Evolutionary conservation across 1,140 invertebrate species (phyloP).

Genomic region (Drosophila kepulauana): DNA sequence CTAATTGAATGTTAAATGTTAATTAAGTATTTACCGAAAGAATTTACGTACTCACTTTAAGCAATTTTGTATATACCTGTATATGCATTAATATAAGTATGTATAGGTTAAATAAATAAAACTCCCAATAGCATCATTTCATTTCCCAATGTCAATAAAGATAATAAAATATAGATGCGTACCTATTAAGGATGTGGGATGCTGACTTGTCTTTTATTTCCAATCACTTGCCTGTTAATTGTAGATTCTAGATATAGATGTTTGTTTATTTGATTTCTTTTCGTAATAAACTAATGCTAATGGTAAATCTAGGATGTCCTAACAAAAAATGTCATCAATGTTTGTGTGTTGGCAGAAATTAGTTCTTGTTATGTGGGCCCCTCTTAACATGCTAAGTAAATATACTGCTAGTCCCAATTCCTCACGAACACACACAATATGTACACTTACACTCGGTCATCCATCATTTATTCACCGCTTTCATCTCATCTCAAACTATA

Average conservation of each 20-base stretch:
- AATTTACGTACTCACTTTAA: slow-evolving; percentile 28
- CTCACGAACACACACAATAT: slow-evolving; percentile 8
- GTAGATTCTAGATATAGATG: neutral
- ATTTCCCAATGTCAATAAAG: slow-evolving; percentile 15
- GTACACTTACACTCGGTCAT: slow-evolving; percentile 1
- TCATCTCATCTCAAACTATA: slow-evolving; percentile 36
- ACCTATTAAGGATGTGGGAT: neutral
- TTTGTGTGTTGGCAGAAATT: neutral
- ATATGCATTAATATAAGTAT: slow-evolving; percentile 4
- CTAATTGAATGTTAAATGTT: slow-evolving; percentile 8
- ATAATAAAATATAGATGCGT: neutral
- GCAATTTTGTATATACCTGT: slow-evolving; percentile 34
- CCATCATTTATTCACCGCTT: slow-evolving; percentile 19
- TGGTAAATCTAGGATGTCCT: slow-evolving; percentile 2
- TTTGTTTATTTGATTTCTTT: neutral
- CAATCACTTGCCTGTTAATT: slow-evolving; percentile 1
- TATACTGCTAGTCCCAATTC: neutral
- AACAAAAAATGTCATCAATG: slow-evolving; percentile 4
- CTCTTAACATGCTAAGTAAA: neutral
- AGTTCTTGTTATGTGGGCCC: neutral
- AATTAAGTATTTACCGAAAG: slow-evolving; percentile 33
- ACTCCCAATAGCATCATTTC: neutral
- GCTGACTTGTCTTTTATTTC: slow-evolving; percentile 35
- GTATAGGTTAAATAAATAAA: slow-evolving; percentile 35
- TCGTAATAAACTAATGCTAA: neutral